Base-by-base conservation (phyloP, 35 echinoderm and acorn worm species). In the Lytechinus variegatus region DNA sequence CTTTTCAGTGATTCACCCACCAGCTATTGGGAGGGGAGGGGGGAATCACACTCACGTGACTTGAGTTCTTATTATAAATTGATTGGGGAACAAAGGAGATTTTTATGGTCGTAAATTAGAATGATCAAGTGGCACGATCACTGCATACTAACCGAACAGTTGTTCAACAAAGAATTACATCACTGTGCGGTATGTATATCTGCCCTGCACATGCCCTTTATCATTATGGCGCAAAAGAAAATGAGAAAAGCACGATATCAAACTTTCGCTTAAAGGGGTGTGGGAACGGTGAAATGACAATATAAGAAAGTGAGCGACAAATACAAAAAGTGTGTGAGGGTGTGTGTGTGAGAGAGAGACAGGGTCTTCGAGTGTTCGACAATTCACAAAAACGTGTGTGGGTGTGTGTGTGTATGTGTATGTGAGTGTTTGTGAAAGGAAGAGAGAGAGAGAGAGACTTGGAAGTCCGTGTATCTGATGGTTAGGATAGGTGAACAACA, bases 21-120 rank as follows among this genome's bases (percentile, higher is more conserved):
- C 66, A 79, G 12, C 19, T 79, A 79, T 79, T 79, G 66, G 66
- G 66, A 79, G 66, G 66, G 66, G 66, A 79, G 66, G 66, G 66
- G 66, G 66, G 8, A 79, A 79, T 79, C 66, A 79, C 19, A 16
- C 4, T 79, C 66, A 79, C 66, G 66, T 79, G 66, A 79, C 66
- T 79, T 7, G 66, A 79, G n/a, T 79, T 16, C 3, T 24, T 79
- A 7, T 79, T 79, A 4, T 79, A 6, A 79, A 79, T 58, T 79
- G 66, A 79, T 79, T 6, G 66, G 6, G 21, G 66, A 79, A 79
- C 66, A 79, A 79, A 79, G 66, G n/a, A 14, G 21, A 79, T 79
- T 79, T 58, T 79, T n/a, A 79, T 79, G 66, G 66, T 79, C 66
- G 66, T 79, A 79, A 79, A 79, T 79, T 79, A 79, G 66, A 24